These are phyloP conservation scores for Microcebus murinus DNA, from an alignment of 2,113 vertebrate genomes.

Conservation along the genomic window DNA sequence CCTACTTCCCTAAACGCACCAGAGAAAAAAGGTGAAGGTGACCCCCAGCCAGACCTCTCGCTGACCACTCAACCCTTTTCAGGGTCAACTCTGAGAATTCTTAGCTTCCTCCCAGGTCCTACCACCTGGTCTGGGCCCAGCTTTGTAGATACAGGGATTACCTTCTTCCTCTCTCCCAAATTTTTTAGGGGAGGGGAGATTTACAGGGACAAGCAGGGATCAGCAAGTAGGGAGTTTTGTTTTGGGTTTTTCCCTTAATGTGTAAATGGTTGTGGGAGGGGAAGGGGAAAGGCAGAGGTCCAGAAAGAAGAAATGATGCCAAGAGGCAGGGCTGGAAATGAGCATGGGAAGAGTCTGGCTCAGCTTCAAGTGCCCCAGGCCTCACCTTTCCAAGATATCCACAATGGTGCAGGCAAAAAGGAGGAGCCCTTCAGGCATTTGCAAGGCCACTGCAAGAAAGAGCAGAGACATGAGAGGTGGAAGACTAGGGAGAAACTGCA, in stretches of 20 bases:
- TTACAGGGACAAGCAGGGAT: neutral
- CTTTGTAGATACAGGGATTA: neutral
- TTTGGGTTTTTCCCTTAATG: neutral
- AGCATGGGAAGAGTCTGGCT: neutral
- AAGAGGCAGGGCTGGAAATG: neutral
- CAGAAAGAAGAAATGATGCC: neutral
- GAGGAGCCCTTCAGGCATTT: slow-evolving; percentile 98
- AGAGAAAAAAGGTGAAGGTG: neutral
- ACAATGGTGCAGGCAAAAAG: slow-evolving; percentile 97
- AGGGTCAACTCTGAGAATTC: neutral
- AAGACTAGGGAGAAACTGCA: neutral
- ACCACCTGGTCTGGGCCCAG: neutral
- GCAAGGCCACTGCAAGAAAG: slow-evolving; percentile 92
- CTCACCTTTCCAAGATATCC: slow-evolving; percentile 96
- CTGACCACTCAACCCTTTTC: neutral
- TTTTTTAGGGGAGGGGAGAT: neutral
- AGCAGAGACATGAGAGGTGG: neutral
- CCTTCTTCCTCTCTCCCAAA: neutral
- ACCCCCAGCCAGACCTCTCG: neutral
- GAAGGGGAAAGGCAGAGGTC: neutral
- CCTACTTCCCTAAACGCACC: neutral
- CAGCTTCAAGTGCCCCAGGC: neutral
- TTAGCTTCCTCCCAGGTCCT: neutral
- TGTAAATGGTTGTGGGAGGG: neutral
- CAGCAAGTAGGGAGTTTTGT: neutral